Evolutionary conservation across 2,888 invertebrate species (phyloP), one percentile per base, ranked within the genome.

Genomic region (Drosophila bunnanda): DNA sequence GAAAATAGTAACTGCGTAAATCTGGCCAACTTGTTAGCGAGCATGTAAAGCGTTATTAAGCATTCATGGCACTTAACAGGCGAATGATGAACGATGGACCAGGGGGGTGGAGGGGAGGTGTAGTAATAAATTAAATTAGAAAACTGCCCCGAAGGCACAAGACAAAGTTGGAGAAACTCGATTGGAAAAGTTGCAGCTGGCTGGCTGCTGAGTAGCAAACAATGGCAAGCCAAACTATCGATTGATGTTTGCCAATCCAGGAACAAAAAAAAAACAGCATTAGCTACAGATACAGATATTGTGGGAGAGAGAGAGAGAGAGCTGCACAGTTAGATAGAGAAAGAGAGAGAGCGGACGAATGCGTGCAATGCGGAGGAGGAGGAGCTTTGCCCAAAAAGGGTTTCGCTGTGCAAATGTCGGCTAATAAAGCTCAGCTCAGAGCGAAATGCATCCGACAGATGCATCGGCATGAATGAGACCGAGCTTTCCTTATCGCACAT

Each of bases 131-230:
- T 55, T 53, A 54, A 53, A 66, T 66, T 65, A 54, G 54, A 54
- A 66, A 65, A 43, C 30, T 30, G 50, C 5, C 52, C 8, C 13
- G 43, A n/a, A 54, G 52, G 30, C 22, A 43, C 25, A 60, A 44
- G 71, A 55, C 61, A 55, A 72, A 62, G 54, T 66, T 76, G 70
- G 53, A 32, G 50, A 22, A 66, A 67, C 71, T 43, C 60, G 57
- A 59, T 76, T 61, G 54, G 34, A 70, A 71, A 77, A 67, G 53
- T 70, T 69, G 32, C 55, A 61, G 17, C 41, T 71, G 15, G 25
- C 25, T 44, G n/a, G 46, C 28, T 44, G 41, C 41, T 43, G 50
- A 60, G 64, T 64, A 34, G 41, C 64, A 62, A 61, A 65, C 55
- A 64, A 71, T 39, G 48, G 32, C 61, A 30, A 36, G 56, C 54